Evolutionary conservation across 2,888 invertebrate genomes (phyloP).

Genomic region (Stenodema calcarata): DNA sequence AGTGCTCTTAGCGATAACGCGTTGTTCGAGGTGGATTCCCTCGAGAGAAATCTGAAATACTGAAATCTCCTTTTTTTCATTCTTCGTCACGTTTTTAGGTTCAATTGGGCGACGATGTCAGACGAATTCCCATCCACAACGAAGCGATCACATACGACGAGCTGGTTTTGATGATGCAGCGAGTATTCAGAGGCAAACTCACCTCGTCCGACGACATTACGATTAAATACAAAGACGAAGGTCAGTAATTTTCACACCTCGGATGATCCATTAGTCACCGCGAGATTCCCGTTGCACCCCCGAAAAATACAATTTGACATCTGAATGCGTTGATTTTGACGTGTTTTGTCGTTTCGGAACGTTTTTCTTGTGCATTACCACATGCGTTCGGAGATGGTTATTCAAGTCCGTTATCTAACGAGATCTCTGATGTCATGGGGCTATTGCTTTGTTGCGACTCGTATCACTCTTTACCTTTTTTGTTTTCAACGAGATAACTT

Average conservation of each 20-base stretch:
- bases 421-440: background rate
- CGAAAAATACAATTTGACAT: background rate
- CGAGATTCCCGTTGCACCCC: background rate
- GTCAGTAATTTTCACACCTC: conserved; percentile 60
- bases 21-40: background rate
- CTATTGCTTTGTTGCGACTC: background rate
- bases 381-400: background rate
- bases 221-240: conserved; percentile 76
- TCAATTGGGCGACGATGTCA: conserved; percentile 71
- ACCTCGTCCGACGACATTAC: conserved; percentile 70
- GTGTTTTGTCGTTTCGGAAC: background rate
- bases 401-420: background rate
- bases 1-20: background rate
- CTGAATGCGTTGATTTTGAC: background rate
- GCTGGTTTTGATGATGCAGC: conserved; percentile 75
- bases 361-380: background rate
- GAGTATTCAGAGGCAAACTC: conserved; percentile 71
- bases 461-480: background rate
- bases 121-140: conserved; percentile 74
- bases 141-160: conserved; percentile 76
- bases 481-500: background rate
- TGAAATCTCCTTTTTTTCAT: background rate
- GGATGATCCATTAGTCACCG: background rate
- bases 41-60: background rate
- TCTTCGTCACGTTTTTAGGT: conserved; percentile 60